phyloP scores from a whole-genome alignment of 2,113 vertebrate genomes.

The Malurus elegans region DNA sequence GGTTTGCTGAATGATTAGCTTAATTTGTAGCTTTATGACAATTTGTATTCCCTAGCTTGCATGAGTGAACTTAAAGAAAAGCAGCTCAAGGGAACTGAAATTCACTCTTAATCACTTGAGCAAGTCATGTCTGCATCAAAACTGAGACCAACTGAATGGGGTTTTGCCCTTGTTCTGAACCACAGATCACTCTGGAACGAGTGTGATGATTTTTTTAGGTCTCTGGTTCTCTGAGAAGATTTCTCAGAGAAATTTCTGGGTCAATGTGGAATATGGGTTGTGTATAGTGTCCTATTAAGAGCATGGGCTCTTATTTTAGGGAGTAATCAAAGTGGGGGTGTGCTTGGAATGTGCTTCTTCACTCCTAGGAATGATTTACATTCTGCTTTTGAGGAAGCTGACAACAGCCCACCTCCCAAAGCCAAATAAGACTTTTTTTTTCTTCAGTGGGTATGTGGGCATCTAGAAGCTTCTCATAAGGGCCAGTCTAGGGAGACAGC shows the following conservation, averaged over 20 bases:
- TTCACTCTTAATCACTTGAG: background rate
- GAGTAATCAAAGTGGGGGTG: background rate
- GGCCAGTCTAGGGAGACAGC: background rate
- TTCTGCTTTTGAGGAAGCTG: background rate
- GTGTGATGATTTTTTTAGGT: background rate
- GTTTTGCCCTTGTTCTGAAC: background rate
- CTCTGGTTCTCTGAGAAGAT: background rate
- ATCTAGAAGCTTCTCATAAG: background rate
- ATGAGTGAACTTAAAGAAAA: background rate
- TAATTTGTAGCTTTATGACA: background rate
- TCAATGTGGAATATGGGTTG: background rate
- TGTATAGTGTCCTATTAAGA: background rate
- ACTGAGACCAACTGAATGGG: background rate
- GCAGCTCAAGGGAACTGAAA: background rate
- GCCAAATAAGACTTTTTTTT: background rate
- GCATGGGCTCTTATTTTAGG: background rate
- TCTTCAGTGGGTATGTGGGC: background rate
- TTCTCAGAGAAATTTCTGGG: background rate
- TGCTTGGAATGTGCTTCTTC: background rate
- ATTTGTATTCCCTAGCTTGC: background rate
- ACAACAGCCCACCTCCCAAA: background rate
- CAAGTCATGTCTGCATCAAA: fast-evolving
- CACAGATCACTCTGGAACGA: background rate
- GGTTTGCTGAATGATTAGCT: background rate
- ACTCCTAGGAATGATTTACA: background rate